Conservation (phyloP, 1,140 invertebrate genomes). For the Eupeodes corollae region DNA sequence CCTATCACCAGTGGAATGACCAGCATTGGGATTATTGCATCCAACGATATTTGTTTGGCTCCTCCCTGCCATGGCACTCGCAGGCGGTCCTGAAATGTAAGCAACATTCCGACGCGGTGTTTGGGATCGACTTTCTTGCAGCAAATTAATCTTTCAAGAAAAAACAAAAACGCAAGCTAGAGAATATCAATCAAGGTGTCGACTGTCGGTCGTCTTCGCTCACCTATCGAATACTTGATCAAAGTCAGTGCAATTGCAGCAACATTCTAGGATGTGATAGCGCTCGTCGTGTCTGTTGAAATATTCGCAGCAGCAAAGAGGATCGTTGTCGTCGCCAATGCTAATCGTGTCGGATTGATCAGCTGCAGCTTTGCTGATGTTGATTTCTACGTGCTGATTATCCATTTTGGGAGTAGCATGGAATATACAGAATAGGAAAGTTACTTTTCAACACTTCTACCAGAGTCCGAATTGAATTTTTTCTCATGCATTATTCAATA, state of each 20-base stretch:
- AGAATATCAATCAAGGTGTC: background rate
- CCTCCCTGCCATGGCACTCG: conserved; percentile 46
- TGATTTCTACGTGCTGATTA: too few species aligned
- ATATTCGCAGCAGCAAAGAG: conserved; percentile 48
- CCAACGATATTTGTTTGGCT: conserved; percentile 38
- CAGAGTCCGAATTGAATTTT: too few species aligned
- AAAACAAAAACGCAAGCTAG: background rate
- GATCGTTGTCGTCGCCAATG: too few species aligned
- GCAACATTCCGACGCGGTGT: conserved; percentile 24
- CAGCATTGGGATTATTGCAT: conserved; percentile 33
- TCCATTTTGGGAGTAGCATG: too few species aligned
- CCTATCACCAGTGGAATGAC: conserved; percentile 35
- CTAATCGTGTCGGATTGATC: too few species aligned
- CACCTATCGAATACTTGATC: conserved; percentile 36
- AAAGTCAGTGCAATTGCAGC: conserved; percentile 46
- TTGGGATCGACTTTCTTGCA: conserved; percentile 19
- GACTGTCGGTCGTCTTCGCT: background rate
- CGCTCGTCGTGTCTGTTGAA: conserved; percentile 38
- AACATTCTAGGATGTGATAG: conserved; percentile 45
- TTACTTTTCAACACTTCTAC: too few species aligned
- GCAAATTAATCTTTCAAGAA: conserved; percentile 17
- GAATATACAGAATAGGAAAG: too few species aligned
- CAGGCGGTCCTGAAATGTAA: conserved; percentile 42
- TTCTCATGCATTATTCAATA: too few species aligned
- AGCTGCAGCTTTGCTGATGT: too few species aligned